Percentiles rank a stretch among this genome's conserved stretches.
Evolutionary conservation across 2,797 vertebrate genomes (phyloP).

Genomic region (Danio albolineatus): DNA sequence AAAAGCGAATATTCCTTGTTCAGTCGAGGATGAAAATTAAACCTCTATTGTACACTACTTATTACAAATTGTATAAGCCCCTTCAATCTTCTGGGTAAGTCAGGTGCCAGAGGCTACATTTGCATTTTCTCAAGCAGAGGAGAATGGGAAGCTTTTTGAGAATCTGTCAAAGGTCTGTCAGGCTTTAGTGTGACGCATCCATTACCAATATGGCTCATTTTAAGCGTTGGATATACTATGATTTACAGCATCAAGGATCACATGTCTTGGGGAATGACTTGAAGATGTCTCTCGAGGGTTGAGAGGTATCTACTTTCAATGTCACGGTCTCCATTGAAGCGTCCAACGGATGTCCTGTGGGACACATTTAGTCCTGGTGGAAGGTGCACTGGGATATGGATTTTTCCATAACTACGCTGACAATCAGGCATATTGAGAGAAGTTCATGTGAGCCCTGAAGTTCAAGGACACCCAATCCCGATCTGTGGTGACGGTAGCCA

Average conservation of each 20-base stretch:
- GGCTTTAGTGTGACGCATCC: slow-evolving; percentile 1
- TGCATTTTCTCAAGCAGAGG: slow-evolving; percentile 32
- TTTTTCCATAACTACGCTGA: slow-evolving; percentile 14
- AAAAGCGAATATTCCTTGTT: slow-evolving; percentile 55
- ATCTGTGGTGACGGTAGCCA: slow-evolving; percentile 52
- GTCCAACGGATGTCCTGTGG: not conserved
- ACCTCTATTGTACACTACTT: slow-evolving; percentile 60
- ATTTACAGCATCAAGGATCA: not conserved
- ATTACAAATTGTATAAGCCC: slow-evolving; percentile 64
- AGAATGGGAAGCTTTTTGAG: slow-evolving; percentile 30
- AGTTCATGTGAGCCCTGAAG: slow-evolving; percentile 3
- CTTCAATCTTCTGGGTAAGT: slow-evolving; percentile 60
- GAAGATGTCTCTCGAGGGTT: slow-evolving; percentile 15
- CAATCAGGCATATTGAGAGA: not conserved
- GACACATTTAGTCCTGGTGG: not conserved
- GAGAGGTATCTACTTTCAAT: slow-evolving; percentile 28
- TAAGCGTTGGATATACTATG: slow-evolving; percentile 1
- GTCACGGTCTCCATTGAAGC: slow-evolving; percentile 9
- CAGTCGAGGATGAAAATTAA: slow-evolving; percentile 70
- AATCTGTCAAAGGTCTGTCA: slow-evolving; percentile 25
- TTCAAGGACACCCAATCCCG: slow-evolving; percentile 63
- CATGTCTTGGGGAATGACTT: slow-evolving; percentile 6
- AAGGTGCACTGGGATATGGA: not conserved
- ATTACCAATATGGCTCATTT: slow-evolving; percentile 17
- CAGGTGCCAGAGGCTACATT: slow-evolving; percentile 59